Evolutionary conservation across 2,888 invertebrate species (phyloP).

Genomic region (Campoplex capitator): DNA sequence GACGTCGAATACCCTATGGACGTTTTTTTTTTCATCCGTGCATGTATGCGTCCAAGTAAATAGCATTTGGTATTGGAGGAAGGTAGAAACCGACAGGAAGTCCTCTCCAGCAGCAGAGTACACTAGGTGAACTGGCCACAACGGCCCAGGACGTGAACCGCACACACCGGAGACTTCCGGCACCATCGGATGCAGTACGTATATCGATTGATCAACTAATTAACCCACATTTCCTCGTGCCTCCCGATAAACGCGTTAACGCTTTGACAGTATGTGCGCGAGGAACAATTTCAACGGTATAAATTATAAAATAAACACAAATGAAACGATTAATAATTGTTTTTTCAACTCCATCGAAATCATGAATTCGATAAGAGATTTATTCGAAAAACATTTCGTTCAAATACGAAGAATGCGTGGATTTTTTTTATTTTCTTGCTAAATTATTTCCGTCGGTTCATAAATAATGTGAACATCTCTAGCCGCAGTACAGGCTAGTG

Average conservation of each 20-base stretch:
- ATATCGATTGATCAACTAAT: slow-evolving; percentile 62
- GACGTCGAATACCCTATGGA: neutral
- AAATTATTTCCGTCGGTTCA: neutral
- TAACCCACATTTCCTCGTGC: slow-evolving; percentile 63
- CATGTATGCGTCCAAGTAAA: neutral
- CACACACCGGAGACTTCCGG: slow-evolving; percentile 54
- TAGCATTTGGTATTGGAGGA: neutral
- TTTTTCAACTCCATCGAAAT: neutral
- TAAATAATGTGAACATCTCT: slow-evolving; percentile 2
- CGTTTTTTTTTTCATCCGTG: neutral
- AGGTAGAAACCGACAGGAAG: slow-evolving; percentile 51
- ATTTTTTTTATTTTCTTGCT: neutral
- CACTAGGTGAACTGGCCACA: slow-evolving; percentile 39
- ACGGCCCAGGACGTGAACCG: slow-evolving; percentile 31
- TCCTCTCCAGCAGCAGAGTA: slow-evolving; percentile 32
- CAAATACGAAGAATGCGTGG: neutral
- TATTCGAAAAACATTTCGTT: neutral
- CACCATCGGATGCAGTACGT: slow-evolving; percentile 43
- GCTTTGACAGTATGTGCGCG: neutral
- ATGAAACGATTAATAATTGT: neutral
- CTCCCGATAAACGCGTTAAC: slow-evolving; percentile 47
- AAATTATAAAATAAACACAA: neutral
- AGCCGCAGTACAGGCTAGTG: neutral
- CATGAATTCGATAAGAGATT: neutral
- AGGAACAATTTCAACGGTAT: neutral